Evolutionary conservation across 2,888 invertebrate genomes (phyloP).

Genomic region (Nemapogon koenigi): DNA sequence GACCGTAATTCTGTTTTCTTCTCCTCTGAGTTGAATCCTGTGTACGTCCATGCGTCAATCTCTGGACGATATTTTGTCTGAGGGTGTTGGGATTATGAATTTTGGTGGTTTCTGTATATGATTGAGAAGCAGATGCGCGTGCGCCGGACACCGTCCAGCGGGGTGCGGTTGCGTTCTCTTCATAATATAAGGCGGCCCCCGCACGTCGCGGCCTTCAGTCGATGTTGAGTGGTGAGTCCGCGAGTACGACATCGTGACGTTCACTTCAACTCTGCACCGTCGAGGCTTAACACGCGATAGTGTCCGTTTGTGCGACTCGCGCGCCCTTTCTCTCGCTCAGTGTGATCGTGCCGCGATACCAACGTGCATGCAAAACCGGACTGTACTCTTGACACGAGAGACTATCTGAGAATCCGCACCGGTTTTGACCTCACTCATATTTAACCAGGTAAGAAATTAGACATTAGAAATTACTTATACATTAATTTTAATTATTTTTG

Average conservation of each 20-base stretch:
- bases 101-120: background rate
- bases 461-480: constrained; percentile 16
- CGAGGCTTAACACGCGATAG: constrained; percentile 46
- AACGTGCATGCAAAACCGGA: constrained; percentile 61
- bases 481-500: constrained; percentile 22
- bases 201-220: constrained; percentile 60
- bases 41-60: background rate
- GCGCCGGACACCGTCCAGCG: constrained; percentile 24
- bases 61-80: background rate
- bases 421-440: constrained; percentile 33
- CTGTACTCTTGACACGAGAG: constrained; percentile 47
- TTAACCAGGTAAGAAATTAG: constrained; percentile 46
- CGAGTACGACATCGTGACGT: constrained; percentile 49
- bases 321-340: constrained; percentile 62
- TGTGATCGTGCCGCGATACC: constrained; percentile 52
- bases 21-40: background rate
- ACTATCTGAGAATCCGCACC: constrained; percentile 35
- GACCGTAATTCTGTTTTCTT: no score
- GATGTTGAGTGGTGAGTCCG: constrained; percentile 44
- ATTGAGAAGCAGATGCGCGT: constrained; percentile 12
- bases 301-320: constrained; percentile 44
- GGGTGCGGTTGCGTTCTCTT: constrained; percentile 31
- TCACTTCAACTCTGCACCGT: constrained; percentile 41
- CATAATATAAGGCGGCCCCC: constrained; percentile 58
- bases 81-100: background rate